These are phyloP conservation scores for Trachelus tabidus DNA, from an alignment of 2,888 invertebrate species.

Conservation along the genomic window DNA sequence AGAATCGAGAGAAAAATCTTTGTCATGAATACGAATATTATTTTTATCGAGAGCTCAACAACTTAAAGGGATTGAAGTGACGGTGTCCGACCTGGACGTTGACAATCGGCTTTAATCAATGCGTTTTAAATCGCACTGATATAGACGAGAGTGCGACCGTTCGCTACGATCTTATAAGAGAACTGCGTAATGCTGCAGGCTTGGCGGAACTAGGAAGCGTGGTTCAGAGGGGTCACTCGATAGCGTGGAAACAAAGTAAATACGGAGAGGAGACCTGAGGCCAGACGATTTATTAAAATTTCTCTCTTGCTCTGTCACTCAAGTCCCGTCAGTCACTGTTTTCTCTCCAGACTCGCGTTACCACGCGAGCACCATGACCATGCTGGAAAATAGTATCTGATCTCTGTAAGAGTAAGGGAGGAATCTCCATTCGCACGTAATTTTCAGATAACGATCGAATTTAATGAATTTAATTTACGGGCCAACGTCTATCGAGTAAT, in stretches of 20 bases:
- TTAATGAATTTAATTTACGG: too few relatives aligned
- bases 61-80: background rate
- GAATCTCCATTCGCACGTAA: background rate
- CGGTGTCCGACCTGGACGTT: background rate
- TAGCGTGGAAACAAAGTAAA: background rate
- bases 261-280: too few relatives aligned
- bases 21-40: background rate
- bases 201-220: background rate
- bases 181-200: background rate
- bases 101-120: background rate
- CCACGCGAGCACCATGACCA: background rate
- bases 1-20: background rate
- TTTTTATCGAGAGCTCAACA: background rate
- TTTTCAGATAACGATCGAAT: background rate
- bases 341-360: background rate
- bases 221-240: background rate
- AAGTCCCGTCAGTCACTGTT: background rate
- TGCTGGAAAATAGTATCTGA: background rate
- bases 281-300: too few relatives aligned
- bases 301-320: background rate
- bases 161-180: background rate
- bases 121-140: background rate
- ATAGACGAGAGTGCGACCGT: background rate
- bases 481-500: background rate
- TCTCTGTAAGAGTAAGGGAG: background rate